Evolutionary conservation across 2,797 vertebrate genomes (phyloP).

Genomic region (Pseudomugil tenellus): DNA sequence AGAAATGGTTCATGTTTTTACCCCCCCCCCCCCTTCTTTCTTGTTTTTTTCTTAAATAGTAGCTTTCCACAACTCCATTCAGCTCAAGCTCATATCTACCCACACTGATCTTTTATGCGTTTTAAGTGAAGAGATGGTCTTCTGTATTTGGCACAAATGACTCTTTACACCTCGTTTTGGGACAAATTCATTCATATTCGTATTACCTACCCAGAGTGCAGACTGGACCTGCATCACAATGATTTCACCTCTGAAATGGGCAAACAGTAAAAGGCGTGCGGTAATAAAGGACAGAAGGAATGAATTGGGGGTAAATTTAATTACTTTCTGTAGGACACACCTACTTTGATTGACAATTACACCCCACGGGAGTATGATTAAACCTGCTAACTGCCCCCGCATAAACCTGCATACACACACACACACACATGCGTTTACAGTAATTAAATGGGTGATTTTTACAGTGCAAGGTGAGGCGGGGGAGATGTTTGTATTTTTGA

Average conservation of each 20-base stretch:
- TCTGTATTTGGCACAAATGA: neutral
- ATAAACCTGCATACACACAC: conserved; percentile 53
- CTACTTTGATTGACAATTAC: conserved; percentile 76
- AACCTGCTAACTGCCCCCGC: conserved; percentile 47
- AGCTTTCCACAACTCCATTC: too few species aligned
- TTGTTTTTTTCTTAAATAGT: too few species aligned
- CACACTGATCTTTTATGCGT: neutral
- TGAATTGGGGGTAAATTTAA: conserved; percentile 58
- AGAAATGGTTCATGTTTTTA: neutral
- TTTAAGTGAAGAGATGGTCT: neutral
- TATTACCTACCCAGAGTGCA: neutral
- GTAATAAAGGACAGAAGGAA: conserved; percentile 60
- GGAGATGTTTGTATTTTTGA: conserved; percentile 69
- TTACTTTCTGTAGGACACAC: conserved; percentile 53
- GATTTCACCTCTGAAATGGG: conserved; percentile 20
- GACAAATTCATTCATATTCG: neutral
- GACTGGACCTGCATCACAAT: conserved; percentile 11
- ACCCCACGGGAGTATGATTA: conserved; percentile 71
- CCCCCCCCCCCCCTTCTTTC: too few species aligned
- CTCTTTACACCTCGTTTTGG: neutral
- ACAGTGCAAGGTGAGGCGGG: conserved; percentile 38
- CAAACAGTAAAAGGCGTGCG: conserved; percentile 40
- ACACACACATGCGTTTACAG: conserved; percentile 54
- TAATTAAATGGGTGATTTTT: conserved; percentile 78
- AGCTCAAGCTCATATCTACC: neutral